Base-by-base conservation (phyloP, 2,113 vertebrate genomes). In the Protomyctophum bolini region DNA sequence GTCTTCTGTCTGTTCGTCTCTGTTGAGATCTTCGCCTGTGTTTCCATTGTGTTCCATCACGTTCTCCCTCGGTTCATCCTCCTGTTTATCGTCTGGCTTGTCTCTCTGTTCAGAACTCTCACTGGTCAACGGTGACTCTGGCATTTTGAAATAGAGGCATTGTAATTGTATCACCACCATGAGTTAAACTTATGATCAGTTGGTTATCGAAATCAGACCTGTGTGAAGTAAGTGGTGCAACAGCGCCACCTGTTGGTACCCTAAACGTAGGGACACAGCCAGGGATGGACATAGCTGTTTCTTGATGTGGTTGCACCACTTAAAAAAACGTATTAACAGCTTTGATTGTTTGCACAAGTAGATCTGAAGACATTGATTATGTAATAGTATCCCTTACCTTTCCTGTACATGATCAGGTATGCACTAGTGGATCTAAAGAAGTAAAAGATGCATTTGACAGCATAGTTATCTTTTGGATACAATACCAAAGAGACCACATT, bases 321-420 rank as follows among this genome's bases (percentile, higher is more conserved):
- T 21, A 41, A 41, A 41, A 41, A 41, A 0, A 41, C 1, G 1
- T 41, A 41, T 41, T 41, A 41, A 41, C 2, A 41, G 33, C 3
- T 41, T 41, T 41, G 33, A 41, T 41, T 41, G 33, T 41, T 41
- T 41, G 33, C 33, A 41, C 5, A 41, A 41, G 33, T 41, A 41
- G 33, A n/a, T 12, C 10, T 12, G 51, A 54, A 54, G 51, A 54
- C 51, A 54, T 12, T 8, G 7, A 54, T 54, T 10, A 54, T 12
- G 10, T 54, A 41, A 6, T 28, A 57, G 12, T 58, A 14, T 41
- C 0, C 12, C 65, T 67, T 47, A 67, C 65, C 52, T 67, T 10
- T 67, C 29, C 54, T 58, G 51, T 67, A 67, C 33, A 67, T 67
- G 9, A 67, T 52, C 65, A 67, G 54, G n/a, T 67, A 67, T 8